These are phyloP conservation scores for Papilio demoleus DNA, from an alignment of 2,888 invertebrate species.

Conservation along the genomic window DNA sequence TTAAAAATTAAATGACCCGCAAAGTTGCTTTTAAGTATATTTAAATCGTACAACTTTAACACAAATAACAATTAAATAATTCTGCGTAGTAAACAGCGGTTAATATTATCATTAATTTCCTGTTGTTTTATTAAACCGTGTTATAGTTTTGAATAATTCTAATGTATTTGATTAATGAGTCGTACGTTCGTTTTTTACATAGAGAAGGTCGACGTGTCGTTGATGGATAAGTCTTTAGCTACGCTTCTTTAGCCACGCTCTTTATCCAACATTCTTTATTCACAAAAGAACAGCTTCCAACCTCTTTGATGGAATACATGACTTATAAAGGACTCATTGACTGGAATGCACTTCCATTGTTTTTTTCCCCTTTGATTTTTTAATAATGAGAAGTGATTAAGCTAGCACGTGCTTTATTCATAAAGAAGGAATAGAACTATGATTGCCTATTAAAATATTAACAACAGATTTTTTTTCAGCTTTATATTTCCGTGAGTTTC, in stretches of 20 bases:
- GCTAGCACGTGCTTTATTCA: not conserved
- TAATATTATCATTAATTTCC: constrained; percentile 23
- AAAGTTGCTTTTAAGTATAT: no score
- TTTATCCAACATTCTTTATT: constrained; percentile 46
- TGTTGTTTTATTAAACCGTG: constrained; percentile 19
- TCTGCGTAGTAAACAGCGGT: no score
- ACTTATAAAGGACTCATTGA: constrained; percentile 33
- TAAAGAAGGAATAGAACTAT: not conserved
- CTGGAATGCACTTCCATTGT: constrained; percentile 26
- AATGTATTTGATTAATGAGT: constrained; percentile 20
- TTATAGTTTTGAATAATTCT: constrained; percentile 12
- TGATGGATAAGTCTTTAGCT: constrained; percentile 56
- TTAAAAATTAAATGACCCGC: no score
- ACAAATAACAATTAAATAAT: no score
- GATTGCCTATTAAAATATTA: not conserved
- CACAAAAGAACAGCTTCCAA: constrained; percentile 46
- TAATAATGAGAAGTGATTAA: constrained; percentile 19
- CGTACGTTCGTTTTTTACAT: constrained; percentile 12
- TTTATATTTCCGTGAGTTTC: not conserved
- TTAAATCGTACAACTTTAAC: no score
- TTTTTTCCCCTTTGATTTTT: constrained; percentile 19
- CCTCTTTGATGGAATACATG: constrained; percentile 40
- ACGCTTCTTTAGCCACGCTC: constrained; percentile 49
- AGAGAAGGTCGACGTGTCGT: constrained; percentile 49
- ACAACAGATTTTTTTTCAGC: not conserved